These are phyloP conservation scores for Torymus texanus DNA, from an alignment of 2,888 invertebrate genomes.

Conservation along the genomic window DNA sequence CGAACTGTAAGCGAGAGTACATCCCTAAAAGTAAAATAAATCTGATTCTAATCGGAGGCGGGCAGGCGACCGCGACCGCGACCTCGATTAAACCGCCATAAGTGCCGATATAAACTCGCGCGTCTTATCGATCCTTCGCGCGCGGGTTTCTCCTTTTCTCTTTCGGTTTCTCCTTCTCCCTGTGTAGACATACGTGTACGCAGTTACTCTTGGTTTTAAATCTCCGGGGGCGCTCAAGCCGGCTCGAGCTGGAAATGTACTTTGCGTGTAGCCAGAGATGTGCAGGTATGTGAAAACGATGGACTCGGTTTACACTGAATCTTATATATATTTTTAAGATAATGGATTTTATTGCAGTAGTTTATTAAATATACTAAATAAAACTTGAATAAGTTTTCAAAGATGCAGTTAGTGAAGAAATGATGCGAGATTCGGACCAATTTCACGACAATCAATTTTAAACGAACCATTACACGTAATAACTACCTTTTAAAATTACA, in stretches of 20 bases:
- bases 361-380: too few species aligned
- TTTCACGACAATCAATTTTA: too few species aligned
- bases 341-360: too few species aligned
- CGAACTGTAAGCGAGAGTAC: background rate
- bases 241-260: background rate
- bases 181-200: background rate
- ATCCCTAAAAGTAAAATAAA: slow-evolving; percentile 30
- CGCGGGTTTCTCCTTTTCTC: background rate
- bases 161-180: background rate
- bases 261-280: background rate
- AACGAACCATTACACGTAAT: too few species aligned
- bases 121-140: slow-evolving; percentile 26
- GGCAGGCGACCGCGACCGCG: slow-evolving; percentile 6
- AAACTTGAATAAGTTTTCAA: too few species aligned
- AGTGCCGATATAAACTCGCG: slow-evolving; percentile 19
- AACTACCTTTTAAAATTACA: too few species aligned
- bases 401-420: too few species aligned
- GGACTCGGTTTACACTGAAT: too few species aligned
- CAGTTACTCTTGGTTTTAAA: background rate
- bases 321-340: too few species aligned
- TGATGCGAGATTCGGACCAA: too few species aligned
- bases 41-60: slow-evolving; percentile 36
- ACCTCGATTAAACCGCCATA: slow-evolving; percentile 27
- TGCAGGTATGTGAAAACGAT: background rate
- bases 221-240: background rate